Conservation (phyloP, 2,888 invertebrate species). For the Rhorus exstirpatorius region DNA sequence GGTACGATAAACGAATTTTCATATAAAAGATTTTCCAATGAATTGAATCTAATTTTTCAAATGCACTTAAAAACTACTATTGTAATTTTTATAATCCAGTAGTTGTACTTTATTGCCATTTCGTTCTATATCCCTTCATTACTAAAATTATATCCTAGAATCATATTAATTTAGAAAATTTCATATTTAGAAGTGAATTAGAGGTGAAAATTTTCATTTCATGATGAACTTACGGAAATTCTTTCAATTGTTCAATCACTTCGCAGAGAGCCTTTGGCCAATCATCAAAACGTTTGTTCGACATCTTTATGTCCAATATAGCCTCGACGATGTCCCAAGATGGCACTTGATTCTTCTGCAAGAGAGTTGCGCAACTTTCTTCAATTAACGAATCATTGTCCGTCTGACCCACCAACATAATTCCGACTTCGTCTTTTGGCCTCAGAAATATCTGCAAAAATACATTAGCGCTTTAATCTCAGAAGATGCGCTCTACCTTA, state of each 20-base stretch:
- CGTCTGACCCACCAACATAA: slow-evolving; percentile 33
- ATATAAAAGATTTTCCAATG: no score
- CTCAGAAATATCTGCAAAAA: slow-evolving; percentile 55
- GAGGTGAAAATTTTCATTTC: neutral
- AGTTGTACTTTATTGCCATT: no score
- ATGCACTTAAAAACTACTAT: neutral
- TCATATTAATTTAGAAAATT: no score
- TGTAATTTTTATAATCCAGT: no score
- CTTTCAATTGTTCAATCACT: slow-evolving; percentile 20
- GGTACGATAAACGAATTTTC: no score
- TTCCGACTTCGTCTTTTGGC: slow-evolving; percentile 53
- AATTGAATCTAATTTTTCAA: no score
- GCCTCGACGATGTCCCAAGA: slow-evolving; percentile 50
- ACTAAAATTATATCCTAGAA: no score
- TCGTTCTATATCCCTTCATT: no score
- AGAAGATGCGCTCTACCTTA: no score
- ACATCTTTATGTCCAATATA: slow-evolving; percentile 16
- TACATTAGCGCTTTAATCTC: neutral
- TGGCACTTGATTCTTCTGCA: slow-evolving; percentile 10
- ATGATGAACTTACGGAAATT: slow-evolving; percentile 2
- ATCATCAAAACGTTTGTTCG: neutral
- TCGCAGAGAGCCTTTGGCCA: slow-evolving; percentile 35
- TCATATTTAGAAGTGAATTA: no score
- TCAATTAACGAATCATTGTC: neutral
- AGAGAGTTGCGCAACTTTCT: neutral